Evolutionary conservation across 2,888 invertebrate genomes (phyloP), one percentile per base, ranked within the genome.

Genomic region (Euplexia lucipara): DNA sequence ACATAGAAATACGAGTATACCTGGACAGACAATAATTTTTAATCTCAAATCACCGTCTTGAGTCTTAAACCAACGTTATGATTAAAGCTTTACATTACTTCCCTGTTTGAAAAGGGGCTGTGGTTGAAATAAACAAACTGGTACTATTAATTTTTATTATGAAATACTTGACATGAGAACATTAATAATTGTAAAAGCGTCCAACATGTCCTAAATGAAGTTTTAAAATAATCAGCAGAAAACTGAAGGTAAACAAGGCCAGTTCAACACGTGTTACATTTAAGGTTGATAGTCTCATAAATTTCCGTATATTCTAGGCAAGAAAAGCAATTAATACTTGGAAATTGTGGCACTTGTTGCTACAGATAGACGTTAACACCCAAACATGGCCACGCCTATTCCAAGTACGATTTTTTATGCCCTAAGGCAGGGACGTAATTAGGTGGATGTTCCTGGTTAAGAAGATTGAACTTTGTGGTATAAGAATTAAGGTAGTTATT

Each of bases 341-440:
- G 35, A 70, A 70, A 64, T 59, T 59, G 70, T 74, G 61, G 74
- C 79, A 64, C 62, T 72, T 68, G 74, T 81, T 76, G 70, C 70
- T 60, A 45, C 68, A 76, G 48, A 65, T 61, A 69, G 47, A 72
- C 67, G 75, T 70, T 76, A 71, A 74, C 62, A 62, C 62, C 53
- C 65, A 44, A 65, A 70, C 53, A 32, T n/a, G 16, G 48, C 72
- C 58, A 66, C 81, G 72, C 81, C 81, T 65, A 48, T 73, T 69
- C 65, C 67, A 66, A 72, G 79, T 79, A 67, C 53, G 41, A 54
- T 47, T 69, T 53, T 52, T 37, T 60, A 60, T 59, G 45, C 69
- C 80, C 74, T 74, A 45, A 64, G 80, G 82, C 74, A 51, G 68
- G 72, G 69, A 71, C 67, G 68, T 71, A 75, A 82, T 82, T 80